These are phyloP conservation scores for Loriculus beryllinus DNA, from an alignment of 2,797 vertebrate species.

Conservation along the genomic window DNA sequence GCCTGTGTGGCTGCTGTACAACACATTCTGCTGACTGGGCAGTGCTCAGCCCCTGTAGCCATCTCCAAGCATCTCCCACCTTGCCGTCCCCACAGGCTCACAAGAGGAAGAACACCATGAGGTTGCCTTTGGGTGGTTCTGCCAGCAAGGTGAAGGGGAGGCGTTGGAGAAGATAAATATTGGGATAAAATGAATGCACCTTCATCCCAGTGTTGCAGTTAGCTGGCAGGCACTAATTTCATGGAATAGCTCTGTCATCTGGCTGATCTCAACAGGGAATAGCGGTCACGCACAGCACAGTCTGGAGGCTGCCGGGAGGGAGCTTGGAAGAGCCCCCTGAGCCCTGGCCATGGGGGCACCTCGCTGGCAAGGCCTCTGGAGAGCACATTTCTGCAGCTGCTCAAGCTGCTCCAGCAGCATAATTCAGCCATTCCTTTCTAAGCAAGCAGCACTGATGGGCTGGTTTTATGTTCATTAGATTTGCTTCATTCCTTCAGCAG, in stretches of 20 bases:
- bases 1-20: not conserved
- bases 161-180: rapidly evolving
- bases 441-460: not conserved
- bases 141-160: not conserved
- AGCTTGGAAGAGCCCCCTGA: not conserved
- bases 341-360: not conserved
- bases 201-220: not conserved
- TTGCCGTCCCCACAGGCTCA: not conserved
- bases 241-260: not conserved
- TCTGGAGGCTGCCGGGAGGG: not conserved
- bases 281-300: rapidly evolving
- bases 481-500: not conserved
- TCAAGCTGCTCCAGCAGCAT: not conserved
- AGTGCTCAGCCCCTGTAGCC: rapidly evolving
- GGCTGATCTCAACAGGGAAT: not conserved
- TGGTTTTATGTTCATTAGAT: not conserved
- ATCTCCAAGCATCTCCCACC: not conserved
- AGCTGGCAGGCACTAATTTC: not conserved
- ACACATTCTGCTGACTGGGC: not conserved
- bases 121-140: not conserved
- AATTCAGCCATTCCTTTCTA: not conserved
- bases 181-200: not conserved
- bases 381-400: not conserved
- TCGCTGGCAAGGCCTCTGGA: not conserved
- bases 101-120: rapidly evolving